These are phyloP conservation scores for Cyrtonyx montezumae DNA, from an alignment of 2,113 vertebrate species.

Conservation along the genomic window DNA sequence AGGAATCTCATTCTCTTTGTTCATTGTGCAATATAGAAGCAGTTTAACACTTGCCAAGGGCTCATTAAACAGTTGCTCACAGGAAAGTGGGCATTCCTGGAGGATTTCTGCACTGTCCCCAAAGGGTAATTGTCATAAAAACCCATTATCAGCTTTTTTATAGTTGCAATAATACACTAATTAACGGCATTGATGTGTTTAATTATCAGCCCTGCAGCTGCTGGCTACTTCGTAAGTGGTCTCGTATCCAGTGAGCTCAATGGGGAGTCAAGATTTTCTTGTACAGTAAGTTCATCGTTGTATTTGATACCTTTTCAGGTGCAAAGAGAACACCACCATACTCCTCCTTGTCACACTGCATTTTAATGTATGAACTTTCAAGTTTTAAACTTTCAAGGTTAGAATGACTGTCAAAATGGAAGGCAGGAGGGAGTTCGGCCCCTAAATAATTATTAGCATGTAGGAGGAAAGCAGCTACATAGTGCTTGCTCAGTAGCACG, in stretches of 20 bases:
- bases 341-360: not conserved
- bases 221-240: not conserved
- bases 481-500: not conserved
- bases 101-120: conserved; percentile 27
- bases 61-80: conserved; percentile 29
- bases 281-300: not conserved
- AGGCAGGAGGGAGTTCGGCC: not conserved
- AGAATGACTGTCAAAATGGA: not conserved
- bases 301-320: not conserved
- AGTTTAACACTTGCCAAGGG: not conserved
- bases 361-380: not conserved
- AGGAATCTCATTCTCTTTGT: not conserved
- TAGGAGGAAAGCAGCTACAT: not conserved
- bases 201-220: not conserved
- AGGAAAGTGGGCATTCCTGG: conserved; percentile 62
- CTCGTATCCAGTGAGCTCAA: not conserved
- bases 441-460: not conserved
- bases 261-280: not conserved
- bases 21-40: not conserved
- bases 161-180: conserved; percentile 40
- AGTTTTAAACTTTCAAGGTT: not conserved
- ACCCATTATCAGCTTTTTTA: conserved; percentile 49
- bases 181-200: conserved; percentile 30
- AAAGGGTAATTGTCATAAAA: conserved; percentile 28
- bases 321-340: not conserved